phyloP scores from a whole-genome alignment of 2,888 invertebrate species.

The Hirtodrosophila histrioides region DNA sequence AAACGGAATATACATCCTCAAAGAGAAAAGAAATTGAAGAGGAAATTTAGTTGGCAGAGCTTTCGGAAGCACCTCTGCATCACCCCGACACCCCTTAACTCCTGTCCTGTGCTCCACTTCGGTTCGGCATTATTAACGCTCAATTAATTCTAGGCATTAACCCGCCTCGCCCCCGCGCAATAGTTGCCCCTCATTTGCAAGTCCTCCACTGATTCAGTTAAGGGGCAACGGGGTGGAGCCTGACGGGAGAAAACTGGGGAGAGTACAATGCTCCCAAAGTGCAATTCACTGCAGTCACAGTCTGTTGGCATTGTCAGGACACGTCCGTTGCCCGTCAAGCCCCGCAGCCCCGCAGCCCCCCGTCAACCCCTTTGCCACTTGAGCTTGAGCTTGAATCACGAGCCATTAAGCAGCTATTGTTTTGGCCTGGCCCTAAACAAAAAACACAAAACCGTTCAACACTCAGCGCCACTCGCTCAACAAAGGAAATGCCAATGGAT shows the following conservation, averaged over 20 bases:
- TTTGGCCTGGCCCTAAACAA: conserved; percentile 36
- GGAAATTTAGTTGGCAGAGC: too few relatives aligned
- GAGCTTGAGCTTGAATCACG: conserved; percentile 46
- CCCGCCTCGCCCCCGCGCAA: neutral
- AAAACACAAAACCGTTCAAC: conserved; percentile 6
- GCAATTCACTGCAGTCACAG: conserved; percentile 54
- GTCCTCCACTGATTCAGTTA: neutral
- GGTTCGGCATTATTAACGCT: conserved; percentile 59
- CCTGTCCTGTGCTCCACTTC: conserved; percentile 12
- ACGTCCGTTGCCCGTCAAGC: neutral
- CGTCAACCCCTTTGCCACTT: neutral
- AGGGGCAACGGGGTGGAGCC: too few relatives aligned
- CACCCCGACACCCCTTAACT: neutral
- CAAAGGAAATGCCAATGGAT: conserved; percentile 21
- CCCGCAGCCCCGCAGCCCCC: neutral
- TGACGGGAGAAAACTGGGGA: too few relatives aligned
- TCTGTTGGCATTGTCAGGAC: conserved; percentile 21
- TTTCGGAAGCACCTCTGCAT: too few relatives aligned
- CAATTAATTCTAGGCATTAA: conserved; percentile 55
- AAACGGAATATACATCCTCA: too few relatives aligned
- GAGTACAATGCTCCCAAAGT: conserved; percentile 23
- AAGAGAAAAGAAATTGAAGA: too few relatives aligned
- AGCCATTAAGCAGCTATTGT: conserved; percentile 73
- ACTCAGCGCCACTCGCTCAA: conserved; percentile 11
- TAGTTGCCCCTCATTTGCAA: conserved; percentile 35